These are phyloP conservation scores for Sminthurinus signatus DNA, from an alignment of 1,140 invertebrate genomes.

Conservation along the genomic window DNA sequence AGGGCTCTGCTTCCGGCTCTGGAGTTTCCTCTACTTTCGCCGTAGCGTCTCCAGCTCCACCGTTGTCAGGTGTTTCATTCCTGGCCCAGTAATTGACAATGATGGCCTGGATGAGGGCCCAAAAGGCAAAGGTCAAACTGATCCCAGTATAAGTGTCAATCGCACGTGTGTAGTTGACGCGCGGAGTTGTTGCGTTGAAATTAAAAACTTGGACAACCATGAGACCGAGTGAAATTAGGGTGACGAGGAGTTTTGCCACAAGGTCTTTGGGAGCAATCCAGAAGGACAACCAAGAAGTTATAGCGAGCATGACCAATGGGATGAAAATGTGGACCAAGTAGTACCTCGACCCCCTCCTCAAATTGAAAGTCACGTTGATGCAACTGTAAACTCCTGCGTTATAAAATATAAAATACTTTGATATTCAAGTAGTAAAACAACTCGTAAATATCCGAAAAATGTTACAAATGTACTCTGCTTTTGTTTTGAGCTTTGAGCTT, in stretches of 20 bases:
- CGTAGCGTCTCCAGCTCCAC: slow-evolving; percentile 43
- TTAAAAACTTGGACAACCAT: slow-evolving; percentile 53
- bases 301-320: slow-evolving; percentile 52
- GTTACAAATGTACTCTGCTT: too few relatives aligned
- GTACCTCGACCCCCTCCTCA: slow-evolving; percentile 53
- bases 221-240: slow-evolving; percentile 53
- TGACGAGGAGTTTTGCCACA: slow-evolving; percentile 50
- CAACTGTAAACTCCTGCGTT: slow-evolving; percentile 52
- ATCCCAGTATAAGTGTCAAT: slow-evolving; percentile 55
- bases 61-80: slow-evolving; percentile 39
- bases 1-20: background rate
- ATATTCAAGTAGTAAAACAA: too few relatives aligned
- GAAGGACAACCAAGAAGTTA: slow-evolving; percentile 55
- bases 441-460: too few relatives aligned
- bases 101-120: slow-evolving; percentile 54
- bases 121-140: slow-evolving; percentile 55
- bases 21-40: background rate
- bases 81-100: slow-evolving; percentile 52
- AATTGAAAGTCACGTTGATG: slow-evolving; percentile 49
- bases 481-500: background rate
- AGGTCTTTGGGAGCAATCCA: slow-evolving; percentile 52
- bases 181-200: slow-evolving; percentile 43
- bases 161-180: slow-evolving; percentile 32
- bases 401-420: background rate
- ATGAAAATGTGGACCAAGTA: slow-evolving; percentile 53